Conservation (phyloP, 2,797 vertebrate genomes). For the Eulemur coronatus region DNA sequence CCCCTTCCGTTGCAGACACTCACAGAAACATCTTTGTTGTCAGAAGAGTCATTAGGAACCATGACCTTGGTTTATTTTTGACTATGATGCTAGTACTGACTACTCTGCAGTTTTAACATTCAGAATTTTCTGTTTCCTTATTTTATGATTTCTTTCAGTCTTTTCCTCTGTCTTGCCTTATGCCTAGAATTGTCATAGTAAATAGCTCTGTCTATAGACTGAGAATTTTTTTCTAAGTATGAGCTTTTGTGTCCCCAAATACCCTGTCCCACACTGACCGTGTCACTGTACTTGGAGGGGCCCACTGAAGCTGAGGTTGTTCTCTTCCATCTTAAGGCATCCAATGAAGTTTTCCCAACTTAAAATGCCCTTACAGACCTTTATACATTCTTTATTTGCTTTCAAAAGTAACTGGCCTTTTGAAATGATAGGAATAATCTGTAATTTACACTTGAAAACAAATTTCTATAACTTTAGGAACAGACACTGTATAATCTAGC, state of each 20-base stretch:
- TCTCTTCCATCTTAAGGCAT: background rate
- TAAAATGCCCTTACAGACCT: background rate
- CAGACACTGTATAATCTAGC: background rate
- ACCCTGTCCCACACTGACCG: background rate
- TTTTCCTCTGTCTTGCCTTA: background rate
- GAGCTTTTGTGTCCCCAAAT: background rate
- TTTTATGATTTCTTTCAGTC: background rate
- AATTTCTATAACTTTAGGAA: background rate
- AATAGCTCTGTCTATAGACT: background rate
- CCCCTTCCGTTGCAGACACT: background rate
- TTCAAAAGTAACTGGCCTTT: background rate
- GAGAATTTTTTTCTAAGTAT: background rate
- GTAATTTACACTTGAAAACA: constrained; percentile 1
- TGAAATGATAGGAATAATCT: background rate
- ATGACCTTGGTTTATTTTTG: background rate
- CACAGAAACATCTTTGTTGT: background rate
- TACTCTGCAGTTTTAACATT: background rate
- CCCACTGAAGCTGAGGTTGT: background rate
- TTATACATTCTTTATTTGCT: background rate
- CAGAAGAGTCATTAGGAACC: background rate
- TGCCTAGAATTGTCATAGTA: background rate
- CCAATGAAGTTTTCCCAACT: background rate
- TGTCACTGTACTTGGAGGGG: background rate
- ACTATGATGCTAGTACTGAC: background rate
- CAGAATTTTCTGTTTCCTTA: background rate